Evolutionary conservation across 2,113 vertebrate genomes (phyloP).

Genomic region (Ramphastos sulfuratus): DNA sequence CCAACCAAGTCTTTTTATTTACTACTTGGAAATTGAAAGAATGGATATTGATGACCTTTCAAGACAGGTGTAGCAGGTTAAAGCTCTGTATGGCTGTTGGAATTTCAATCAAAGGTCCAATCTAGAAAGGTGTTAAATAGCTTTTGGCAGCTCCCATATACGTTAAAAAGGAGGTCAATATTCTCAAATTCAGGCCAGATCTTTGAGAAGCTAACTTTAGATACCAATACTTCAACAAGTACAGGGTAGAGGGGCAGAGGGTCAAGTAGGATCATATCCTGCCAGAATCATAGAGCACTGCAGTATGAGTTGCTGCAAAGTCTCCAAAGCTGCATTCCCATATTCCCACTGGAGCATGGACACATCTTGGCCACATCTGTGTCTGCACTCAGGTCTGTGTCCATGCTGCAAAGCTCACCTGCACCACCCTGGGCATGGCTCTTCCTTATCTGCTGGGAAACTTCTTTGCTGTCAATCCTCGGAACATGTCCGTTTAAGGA

Average conservation of each 20-base stretch:
- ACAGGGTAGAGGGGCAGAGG: background rate
- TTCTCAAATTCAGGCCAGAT: background rate
- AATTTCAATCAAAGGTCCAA: background rate
- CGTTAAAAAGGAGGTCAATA: background rate
- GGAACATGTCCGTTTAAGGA: background rate
- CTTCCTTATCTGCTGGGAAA: background rate
- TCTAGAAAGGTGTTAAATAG: background rate
- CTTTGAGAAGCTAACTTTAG: background rate
- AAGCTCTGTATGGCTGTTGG: background rate
- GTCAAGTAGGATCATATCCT: background rate
- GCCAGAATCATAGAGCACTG: background rate
- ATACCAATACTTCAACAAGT: background rate
- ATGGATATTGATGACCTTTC: background rate
- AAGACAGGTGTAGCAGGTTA: background rate
- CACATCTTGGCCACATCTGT: background rate
- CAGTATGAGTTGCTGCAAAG: background rate
- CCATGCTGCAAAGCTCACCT: background rate
- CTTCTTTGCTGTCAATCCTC: background rate
- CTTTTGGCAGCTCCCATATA: fast-evolving
- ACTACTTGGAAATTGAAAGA: background rate
- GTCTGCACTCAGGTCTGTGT: background rate
- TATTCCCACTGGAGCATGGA: fast-evolving
- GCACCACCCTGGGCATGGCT: background rate
- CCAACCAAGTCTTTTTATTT: background rate
- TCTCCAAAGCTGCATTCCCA: background rate